Evolutionary conservation across 2,888 invertebrate genomes (phyloP), one percentile per base, ranked within the genome.

Genomic region (Anarsia innoxiella): DNA sequence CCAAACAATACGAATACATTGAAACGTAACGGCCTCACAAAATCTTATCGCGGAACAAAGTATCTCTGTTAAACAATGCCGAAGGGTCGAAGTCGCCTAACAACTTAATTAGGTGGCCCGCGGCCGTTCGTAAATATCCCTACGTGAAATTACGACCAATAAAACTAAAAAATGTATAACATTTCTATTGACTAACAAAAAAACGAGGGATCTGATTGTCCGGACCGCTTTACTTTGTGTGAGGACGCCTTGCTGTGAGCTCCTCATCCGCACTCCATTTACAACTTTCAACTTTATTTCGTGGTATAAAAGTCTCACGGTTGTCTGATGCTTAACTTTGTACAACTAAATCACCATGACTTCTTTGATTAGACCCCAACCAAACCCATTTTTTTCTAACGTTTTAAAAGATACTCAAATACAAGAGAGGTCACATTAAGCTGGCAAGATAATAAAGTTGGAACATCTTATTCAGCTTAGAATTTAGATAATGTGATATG

Each of bases 71-170:
- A 73, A 82, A 83, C 82, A 82, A 83, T 76, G 66, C 69, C 60
- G 62, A 67, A 66, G 66, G 66, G 61, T 62, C 59, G 49, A 59
- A 73, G 73, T 74, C 71, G 50, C 70, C 76, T 82, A 83, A 83
- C 83, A 83, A 82, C 83, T 84, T 83, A 83, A 84, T 84, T 83
- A 83, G 77, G 73, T 71, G 78, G 73, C 73, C 80, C 70, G 69
- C 66, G 74, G 78, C 73, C 71, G 78, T 70, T 76, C 79, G 78
- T 84, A 84, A 83, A 83, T 82, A 83, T 79, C 66, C 71, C 68
- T 59, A 82, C 73, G 82, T 80, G 68, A 83, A 84, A 83, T 84
- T 78, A 83, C 77, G 82, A 76, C 75, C 76, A 72, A 82, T 83
- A 82, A 82, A 82, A 78, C 67, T 55, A 78, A 83, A 83, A 82